Base-by-base conservation (phyloP, 2,797 vertebrate genomes). In the Yasuhikotakia modesta region DNA sequence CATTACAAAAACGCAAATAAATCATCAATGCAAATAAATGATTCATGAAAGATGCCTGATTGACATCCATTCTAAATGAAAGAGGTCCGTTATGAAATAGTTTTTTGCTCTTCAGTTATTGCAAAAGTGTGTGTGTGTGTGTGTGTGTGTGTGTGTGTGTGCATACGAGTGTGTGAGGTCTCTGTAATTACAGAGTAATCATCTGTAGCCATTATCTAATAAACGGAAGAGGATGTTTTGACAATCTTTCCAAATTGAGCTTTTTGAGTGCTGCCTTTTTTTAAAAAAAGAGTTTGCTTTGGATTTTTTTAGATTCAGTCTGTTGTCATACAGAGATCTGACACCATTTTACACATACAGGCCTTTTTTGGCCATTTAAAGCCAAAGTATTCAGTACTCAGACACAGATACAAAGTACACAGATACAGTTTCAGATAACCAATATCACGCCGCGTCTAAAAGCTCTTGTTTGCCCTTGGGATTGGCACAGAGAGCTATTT, bases 361-460 rank as follows among this genome's bases (percentile, higher is more conserved):
- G n/a, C 12, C 39, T 48, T 13, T 35, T 76, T 69, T 43, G 46
- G 53, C 46, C n/a, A 35, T 61, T 27, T 58, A 60, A 70, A 70
- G 10, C 13, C n/a, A 45, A 67, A 76, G 35, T 43, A 45, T 50
- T 16, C 8, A 11, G 32, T 19, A 46, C 39, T 30, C 32, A 66
- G 19, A 57, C 32, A 58, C 48, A 50, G 50, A 57, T 70, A 75
- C 35, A 70, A 77, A 77, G 64, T 55, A 53, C n/a, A 55, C 52
- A 52, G 72, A 72, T 77, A 71, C 63, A 72, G 50, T 83, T 73
- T 76, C 63, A 55, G 78, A 83, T 74, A 71, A 30, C 64, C 78
- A 78, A 64, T 73, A 72, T 79, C 80, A 67, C 43, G 46, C 43
- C 64, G 27, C 14, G 5, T 81, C 60, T 73, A 45, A 76, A 79